Percentiles rank a stretch among this genome's conserved stretches.
Conservation (phyloP, 2,888 invertebrate species). For the Thera britannica region DNA sequence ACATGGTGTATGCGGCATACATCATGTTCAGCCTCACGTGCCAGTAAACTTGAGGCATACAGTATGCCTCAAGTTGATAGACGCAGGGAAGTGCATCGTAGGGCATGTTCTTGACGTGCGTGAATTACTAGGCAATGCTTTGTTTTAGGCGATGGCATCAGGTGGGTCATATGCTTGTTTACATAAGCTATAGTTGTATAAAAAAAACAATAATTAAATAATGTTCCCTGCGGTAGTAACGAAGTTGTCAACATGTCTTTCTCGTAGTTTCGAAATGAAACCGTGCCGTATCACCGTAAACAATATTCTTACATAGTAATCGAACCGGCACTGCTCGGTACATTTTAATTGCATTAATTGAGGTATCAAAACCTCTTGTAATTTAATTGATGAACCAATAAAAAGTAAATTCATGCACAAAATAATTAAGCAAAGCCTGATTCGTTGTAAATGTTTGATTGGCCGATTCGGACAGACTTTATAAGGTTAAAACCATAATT, state of each 20-base stretch:
- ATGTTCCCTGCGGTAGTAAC: not conserved
- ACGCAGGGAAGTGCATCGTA: no score
- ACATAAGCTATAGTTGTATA: no score
- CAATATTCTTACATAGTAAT: conserved; percentile 3
- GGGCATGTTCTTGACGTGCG: no score
- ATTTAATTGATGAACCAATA: conserved; percentile 37
- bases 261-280: not conserved
- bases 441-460: conserved; percentile 57
- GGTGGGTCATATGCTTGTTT: no score
- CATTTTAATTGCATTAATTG: conserved; percentile 40
- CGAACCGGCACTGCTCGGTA: conserved; percentile 10
- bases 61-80: no score
- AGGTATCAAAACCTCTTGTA: conserved; percentile 37
- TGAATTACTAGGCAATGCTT: no score
- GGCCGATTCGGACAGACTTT: conserved; percentile 52
- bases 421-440: conserved; percentile 45
- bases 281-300: not conserved
- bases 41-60: no score
- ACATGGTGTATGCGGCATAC: no score
- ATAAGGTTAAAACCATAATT: conserved; percentile 55
- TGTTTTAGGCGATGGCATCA: no score
- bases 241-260: not conserved
- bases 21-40: no score
- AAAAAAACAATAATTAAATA: no score
- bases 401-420: conserved; percentile 36